Conservation (phyloP, 2,888 invertebrate genomes). For the Phaedon cochleariae region DNA sequence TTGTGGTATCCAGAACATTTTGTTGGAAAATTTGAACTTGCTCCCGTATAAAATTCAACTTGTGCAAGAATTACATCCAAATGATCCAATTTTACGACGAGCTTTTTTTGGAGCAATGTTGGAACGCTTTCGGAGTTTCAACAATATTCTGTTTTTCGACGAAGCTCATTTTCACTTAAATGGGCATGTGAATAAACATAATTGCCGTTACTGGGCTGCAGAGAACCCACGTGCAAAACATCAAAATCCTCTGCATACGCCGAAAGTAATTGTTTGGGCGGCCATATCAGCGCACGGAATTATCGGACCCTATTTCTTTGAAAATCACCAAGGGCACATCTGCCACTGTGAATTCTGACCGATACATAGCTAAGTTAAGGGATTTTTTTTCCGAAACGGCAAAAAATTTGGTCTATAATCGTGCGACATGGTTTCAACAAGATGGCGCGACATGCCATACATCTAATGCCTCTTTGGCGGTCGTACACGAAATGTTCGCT, state of each 20-base stretch:
- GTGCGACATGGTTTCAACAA: conserved; percentile 24
- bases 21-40: too few relatives aligned
- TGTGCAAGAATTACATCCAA: too few relatives aligned
- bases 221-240: conserved; percentile 24
- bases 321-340: conserved; percentile 26
- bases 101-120: too few relatives aligned
- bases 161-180: not conserved
- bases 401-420: conserved; percentile 10
- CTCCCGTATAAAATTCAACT: too few relatives aligned
- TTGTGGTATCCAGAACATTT: too few relatives aligned
- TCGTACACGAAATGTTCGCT: conserved; percentile 22
- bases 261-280: conserved; percentile 31
- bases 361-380: conserved; percentile 31
- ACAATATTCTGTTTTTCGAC: not conserved
- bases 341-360: conserved; percentile 37
- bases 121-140: too few relatives aligned
- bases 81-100: too few relatives aligned
- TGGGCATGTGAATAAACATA: conserved; percentile 28
- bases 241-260: conserved; percentile 21
- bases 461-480: conserved; percentile 16
- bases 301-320: conserved; percentile 37
- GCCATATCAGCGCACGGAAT: conserved; percentile 22
- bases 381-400: too few relatives aligned
- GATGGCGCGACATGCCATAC: conserved; percentile 28
- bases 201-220: conserved; percentile 25